Conservation (phyloP, 2,113 vertebrate species). For the Tretioscincus oriximinensis region DNA sequence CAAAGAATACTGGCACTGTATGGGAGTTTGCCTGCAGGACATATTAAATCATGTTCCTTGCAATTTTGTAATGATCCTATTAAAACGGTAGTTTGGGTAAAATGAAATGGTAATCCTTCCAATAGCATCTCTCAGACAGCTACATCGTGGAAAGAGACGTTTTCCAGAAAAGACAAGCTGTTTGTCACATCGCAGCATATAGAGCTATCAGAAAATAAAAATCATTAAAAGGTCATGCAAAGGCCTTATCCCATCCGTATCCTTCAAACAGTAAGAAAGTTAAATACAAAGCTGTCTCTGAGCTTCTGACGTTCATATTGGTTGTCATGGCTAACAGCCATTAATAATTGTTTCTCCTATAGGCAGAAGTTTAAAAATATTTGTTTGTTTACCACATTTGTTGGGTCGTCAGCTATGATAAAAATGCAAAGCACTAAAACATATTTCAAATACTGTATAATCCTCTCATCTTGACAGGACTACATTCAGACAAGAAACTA, state of each 20-base stretch:
- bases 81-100: slow-evolving; percentile 13
- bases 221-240: background rate
- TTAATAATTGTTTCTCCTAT: background rate
- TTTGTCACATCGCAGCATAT: slow-evolving; percentile 13
- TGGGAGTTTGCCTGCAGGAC: slow-evolving; percentile 9
- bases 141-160: slow-evolving; percentile 33
- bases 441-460: too few species aligned
- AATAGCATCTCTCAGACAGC: slow-evolving; percentile 33
- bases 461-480: too few species aligned
- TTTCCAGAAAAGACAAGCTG: slow-evolving; percentile 46
- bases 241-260: background rate
- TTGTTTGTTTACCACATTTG: background rate
- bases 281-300: background rate
- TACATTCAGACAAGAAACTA: too few species aligned
- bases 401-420: too few species aligned
- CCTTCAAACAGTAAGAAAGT: background rate
- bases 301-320: background rate
- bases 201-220: background rate
- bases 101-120: slow-evolving; percentile 19
- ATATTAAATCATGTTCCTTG: slow-evolving; percentile 27
- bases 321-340: background rate
- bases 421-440: too few species aligned
- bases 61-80: slow-evolving; percentile 19
- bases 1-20: background rate
- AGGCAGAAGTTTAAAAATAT: background rate